Conservation (phyloP, 2,797 vertebrate species). For the Scarus forsteni region DNA sequence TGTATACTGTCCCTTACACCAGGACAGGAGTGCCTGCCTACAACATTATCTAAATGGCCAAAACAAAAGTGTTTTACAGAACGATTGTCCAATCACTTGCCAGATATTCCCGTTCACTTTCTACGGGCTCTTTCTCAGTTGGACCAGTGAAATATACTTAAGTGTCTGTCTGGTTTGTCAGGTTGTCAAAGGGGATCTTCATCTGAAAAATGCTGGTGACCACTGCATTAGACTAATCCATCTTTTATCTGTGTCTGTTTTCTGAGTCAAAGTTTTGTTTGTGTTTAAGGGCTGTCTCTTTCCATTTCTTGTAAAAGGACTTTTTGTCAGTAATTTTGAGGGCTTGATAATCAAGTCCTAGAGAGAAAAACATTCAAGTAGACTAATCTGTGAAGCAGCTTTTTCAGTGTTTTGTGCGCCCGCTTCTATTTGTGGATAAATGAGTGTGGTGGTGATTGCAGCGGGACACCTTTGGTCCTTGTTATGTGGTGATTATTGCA, state of each 20-base stretch:
- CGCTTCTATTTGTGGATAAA: background rate
- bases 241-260: background rate
- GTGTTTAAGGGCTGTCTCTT: background rate
- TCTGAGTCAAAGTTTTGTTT: background rate
- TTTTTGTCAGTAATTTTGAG: background rate
- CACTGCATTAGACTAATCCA: background rate
- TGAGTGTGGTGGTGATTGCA: background rate
- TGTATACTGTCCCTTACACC: no score
- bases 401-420: background rate
- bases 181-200: no score
- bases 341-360: background rate
- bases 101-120: no score
- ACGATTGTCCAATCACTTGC: no score
- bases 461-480: constrained; percentile 2
- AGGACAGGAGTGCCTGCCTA: no score
- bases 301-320: background rate
- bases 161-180: no score
- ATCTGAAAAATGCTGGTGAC: no score
- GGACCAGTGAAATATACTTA: no score
- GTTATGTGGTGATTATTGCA: constrained; percentile 9
- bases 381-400: background rate
- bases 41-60: no score
- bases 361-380: background rate
- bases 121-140: no score
- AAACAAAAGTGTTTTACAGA: no score